Conservation (phyloP, 35 echinoderm and acorn worm genomes). For the Strongylocentrotus purpuratus region DNA sequence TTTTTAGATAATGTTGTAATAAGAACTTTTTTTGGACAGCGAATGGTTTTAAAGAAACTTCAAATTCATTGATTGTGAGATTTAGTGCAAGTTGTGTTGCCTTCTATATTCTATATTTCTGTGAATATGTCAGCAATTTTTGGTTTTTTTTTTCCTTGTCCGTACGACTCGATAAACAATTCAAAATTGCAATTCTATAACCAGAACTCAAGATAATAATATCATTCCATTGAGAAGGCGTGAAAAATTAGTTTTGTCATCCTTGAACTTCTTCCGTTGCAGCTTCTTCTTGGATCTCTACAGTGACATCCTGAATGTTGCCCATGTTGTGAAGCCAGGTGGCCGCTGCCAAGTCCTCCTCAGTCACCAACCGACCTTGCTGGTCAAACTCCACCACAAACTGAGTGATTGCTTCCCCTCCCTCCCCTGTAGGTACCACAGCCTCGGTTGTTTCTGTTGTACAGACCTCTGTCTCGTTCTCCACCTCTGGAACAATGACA, state of each 20-base stretch:
- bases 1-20: too few relatives aligned
- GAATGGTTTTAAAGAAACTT: too few relatives aligned
- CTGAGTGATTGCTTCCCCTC: not conserved
- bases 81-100: too few relatives aligned
- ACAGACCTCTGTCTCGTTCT: constrained; percentile 23
- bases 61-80: too few relatives aligned
- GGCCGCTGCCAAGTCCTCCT: constrained; percentile 37
- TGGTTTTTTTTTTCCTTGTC: too few relatives aligned
- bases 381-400: not conserved
- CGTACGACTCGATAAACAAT: too few relatives aligned
- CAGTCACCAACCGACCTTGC: constrained; percentile 21
- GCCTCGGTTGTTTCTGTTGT: not conserved
- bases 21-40: too few relatives aligned
- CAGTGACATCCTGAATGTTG: constrained; percentile 17
- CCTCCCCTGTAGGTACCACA: not conserved
- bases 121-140: too few relatives aligned
- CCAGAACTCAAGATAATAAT: too few relatives aligned
- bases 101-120: too few relatives aligned
- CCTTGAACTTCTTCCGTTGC: not conserved
- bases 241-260: not conserved
- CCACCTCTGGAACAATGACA: constrained; percentile 36
- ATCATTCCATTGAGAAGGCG: too few relatives aligned
- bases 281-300: constrained; percentile 32
- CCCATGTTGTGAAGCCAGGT: constrained; percentile 38
- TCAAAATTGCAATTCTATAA: too few relatives aligned